These are phyloP conservation scores for Brachylomia viminalis DNA, from an alignment of 2,888 invertebrate genomes.

Conservation along the genomic window DNA sequence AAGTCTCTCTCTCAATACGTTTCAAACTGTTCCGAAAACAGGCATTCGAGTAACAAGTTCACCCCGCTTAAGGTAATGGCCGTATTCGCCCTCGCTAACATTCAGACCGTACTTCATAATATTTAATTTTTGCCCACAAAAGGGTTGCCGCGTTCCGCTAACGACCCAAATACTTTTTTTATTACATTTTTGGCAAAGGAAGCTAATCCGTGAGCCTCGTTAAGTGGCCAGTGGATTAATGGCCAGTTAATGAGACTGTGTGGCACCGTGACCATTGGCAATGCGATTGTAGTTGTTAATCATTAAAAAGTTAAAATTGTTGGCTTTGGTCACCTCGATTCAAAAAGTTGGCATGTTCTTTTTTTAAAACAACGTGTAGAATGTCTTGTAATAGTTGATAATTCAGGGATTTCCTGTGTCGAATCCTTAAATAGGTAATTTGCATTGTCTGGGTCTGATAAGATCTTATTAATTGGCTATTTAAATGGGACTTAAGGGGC, in stretches of 20 bases:
- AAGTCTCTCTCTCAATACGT: neutral
- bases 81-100: conserved; percentile 44
- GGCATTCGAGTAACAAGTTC: neutral
- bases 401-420: neutral
- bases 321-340: conserved; percentile 34
- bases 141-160: conserved; percentile 78
- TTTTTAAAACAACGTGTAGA: neutral
- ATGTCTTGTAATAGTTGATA: neutral
- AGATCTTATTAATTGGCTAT: neutral
- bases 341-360: neutral
- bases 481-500: too few species aligned
- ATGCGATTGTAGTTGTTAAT: conserved; percentile 63
- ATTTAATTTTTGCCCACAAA: conserved; percentile 70
- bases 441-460: neutral
- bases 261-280: conserved; percentile 62
- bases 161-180: conserved; percentile 78
- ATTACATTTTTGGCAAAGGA: conserved; percentile 73
- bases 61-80: neutral
- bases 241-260: conserved; percentile 77
- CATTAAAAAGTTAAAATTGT: conserved; percentile 55
- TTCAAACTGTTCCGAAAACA: neutral
- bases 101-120: conserved; percentile 46
- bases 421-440: neutral
- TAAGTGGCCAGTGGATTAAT: conserved; percentile 85
- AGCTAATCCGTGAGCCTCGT: conserved; percentile 79